phyloP scores from a whole-genome alignment of 2,797 vertebrate genomes.

The Ctenosaura bakeri region DNA sequence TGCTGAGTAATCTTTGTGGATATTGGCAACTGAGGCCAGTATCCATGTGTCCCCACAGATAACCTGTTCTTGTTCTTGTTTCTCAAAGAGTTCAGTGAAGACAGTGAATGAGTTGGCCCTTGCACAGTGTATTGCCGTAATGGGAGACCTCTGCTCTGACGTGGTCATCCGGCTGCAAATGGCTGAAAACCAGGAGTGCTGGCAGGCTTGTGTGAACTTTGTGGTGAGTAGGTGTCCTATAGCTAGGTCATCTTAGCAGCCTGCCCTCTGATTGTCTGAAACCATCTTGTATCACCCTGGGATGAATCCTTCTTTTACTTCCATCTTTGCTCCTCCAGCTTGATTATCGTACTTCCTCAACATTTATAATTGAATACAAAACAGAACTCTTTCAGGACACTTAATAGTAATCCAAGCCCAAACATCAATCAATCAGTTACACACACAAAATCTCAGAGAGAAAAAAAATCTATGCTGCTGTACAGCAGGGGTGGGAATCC shows the following conservation, averaged over 20 bases:
- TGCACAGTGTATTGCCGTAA: conserved; percentile 72
- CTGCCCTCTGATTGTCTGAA: too few relatives aligned
- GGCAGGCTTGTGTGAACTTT: conserved; percentile 81
- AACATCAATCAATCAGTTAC: background rate
- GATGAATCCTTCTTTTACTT: background rate
- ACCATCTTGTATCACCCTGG: too few relatives aligned
- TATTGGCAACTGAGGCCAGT: background rate
- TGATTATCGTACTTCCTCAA: background rate
- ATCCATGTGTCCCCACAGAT: background rate
- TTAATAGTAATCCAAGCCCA: background rate
- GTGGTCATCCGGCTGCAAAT: conserved; percentile 74
- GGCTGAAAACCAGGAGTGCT: conserved; percentile 78
- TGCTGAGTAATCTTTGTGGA: background rate
- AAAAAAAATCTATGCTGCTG: background rate
- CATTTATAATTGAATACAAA: background rate
- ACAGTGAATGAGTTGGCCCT: conserved; percentile 69
- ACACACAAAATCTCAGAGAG: background rate
- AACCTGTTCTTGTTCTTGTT: conserved; percentile 17
- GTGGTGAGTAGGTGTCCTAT: conserved; percentile 79
- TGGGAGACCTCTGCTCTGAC: conserved; percentile 84
- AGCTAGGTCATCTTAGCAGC: too few relatives aligned
- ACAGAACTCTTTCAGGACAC: too few relatives aligned
- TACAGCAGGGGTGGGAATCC: too few relatives aligned
- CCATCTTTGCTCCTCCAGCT: background rate
- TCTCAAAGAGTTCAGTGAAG: conserved; percentile 74